These are phyloP conservation scores for Pterocles orientalis DNA, from an alignment of 2,113 vertebrate genomes.

Conservation along the genomic window DNA sequence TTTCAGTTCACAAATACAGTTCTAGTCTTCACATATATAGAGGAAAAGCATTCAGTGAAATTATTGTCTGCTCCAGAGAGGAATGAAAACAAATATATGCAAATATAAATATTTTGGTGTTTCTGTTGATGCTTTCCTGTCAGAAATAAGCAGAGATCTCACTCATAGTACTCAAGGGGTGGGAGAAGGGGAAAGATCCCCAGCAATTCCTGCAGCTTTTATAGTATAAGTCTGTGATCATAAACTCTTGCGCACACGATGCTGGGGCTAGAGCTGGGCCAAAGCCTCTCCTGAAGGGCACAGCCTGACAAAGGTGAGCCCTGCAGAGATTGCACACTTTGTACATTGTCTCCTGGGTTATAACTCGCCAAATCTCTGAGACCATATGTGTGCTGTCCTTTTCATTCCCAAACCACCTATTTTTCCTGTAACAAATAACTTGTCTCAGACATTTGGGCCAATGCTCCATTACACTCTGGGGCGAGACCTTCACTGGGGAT, in stretches of 20 bases:
- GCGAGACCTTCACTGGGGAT: neutral
- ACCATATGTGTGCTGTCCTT: fast-evolving
- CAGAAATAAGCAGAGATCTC: neutral
- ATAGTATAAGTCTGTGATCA: neutral
- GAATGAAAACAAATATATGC: neutral
- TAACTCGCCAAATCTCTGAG: fast-evolving
- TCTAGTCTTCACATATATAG: neutral
- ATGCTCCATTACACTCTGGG: neutral
- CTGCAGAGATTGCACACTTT: neutral
- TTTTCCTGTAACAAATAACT: neutral
- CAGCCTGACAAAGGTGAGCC: neutral
- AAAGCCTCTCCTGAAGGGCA: neutral
- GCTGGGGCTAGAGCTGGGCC: neutral
- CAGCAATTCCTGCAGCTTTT: neutral
- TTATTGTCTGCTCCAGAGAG: neutral
- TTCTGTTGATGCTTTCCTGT: neutral
- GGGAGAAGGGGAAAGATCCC: neutral
- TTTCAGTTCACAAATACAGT: neutral
- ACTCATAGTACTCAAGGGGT: neutral
- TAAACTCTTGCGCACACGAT: neutral
- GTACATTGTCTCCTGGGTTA: neutral
- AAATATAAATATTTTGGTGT: neutral
- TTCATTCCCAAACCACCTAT: neutral
- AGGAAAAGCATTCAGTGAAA: neutral
- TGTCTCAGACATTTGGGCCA: neutral